A percentile compares a stretch with the other conserved stretches of the same genome.
Conservation (phyloP, 2,797 vertebrate genomes). For the Hybognathus amarus region DNA sequence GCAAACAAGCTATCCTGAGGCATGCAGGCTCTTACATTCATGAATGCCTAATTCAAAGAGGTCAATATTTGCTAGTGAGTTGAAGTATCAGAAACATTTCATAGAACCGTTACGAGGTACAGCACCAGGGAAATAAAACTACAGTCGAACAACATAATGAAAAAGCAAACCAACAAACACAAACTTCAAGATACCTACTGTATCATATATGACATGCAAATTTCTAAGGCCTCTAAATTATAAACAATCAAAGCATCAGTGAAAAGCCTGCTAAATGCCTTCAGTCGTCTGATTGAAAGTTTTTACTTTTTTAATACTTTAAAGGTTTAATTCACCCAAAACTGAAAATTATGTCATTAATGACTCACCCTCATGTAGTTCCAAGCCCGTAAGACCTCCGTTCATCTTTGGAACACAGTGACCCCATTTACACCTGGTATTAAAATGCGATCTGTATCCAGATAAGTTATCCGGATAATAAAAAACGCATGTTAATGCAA, state of each 20-base stretch:
- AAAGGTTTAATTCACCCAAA: too few species aligned
- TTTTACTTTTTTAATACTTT: neutral
- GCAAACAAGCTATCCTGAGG: slow-evolving; percentile 17
- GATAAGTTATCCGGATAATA: too few species aligned
- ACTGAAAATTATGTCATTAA: too few species aligned
- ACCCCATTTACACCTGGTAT: too few species aligned
- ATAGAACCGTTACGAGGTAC: neutral
- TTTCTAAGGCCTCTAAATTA: neutral
- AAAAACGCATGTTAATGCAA: too few species aligned
- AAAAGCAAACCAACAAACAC: neutral
- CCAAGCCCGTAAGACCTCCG: too few species aligned
- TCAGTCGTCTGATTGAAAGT: neutral
- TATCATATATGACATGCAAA: neutral
- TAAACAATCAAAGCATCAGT: neutral
- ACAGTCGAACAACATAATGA: neutral
- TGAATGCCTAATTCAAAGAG: neutral
- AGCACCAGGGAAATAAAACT: neutral
- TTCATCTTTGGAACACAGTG: too few species aligned
- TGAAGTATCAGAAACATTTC: slow-evolving; percentile 5
- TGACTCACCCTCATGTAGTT: too few species aligned
- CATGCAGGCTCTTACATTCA: slow-evolving; percentile 11
- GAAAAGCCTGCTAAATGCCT: neutral
- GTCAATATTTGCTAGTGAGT: slow-evolving; percentile 24
- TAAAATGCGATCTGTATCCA: too few species aligned
- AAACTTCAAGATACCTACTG: neutral